Evolutionary conservation across 2,888 invertebrate genomes (phyloP).

Genomic region (Melanchra persicariae): DNA sequence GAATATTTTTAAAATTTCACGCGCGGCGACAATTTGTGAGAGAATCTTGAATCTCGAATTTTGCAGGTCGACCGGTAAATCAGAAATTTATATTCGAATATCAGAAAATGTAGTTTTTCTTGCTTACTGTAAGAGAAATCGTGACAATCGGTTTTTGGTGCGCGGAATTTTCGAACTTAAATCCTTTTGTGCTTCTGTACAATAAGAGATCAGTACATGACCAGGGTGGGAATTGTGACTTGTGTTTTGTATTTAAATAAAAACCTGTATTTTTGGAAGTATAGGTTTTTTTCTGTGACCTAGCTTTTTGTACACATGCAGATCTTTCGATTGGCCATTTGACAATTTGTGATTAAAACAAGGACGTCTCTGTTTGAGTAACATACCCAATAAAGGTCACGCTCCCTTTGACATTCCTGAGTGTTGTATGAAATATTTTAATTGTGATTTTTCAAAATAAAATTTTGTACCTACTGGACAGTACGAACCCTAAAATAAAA

Average conservation of each 20-base stretch:
- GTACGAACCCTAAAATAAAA: too few species aligned
- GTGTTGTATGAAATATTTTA: too few species aligned
- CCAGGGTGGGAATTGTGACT: slow-evolving; percentile 10
- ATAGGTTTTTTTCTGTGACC: not conserved
- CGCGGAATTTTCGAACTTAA: slow-evolving; percentile 58
- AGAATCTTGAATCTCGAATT: slow-evolving; percentile 66
- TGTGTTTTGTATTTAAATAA: not conserved
- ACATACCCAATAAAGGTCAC: too few species aligned
- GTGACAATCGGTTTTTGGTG: slow-evolving; percentile 60
- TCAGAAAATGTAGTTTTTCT: slow-evolving; percentile 67
- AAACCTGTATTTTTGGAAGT: not conserved
- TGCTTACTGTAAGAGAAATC: slow-evolving; percentile 47
- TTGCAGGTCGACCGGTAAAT: slow-evolving; percentile 77
- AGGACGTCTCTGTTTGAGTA: too few species aligned
- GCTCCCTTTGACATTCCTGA: too few species aligned
- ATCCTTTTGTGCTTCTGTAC: slow-evolving; percentile 40
- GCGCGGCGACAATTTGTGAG: slow-evolving; percentile 61
- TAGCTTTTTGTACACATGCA: not conserved
- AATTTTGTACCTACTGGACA: too few species aligned
- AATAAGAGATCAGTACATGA: slow-evolving; percentile 34
- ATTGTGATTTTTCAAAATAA: too few species aligned
- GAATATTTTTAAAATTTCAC: slow-evolving; percentile 78
- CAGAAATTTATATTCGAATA: slow-evolving; percentile 79
- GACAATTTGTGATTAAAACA: too few species aligned
- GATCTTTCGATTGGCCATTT: not conserved